Evolutionary conservation across 1,140 invertebrate genomes (phyloP).

Genomic region (Steinernema khuongi): DNA sequence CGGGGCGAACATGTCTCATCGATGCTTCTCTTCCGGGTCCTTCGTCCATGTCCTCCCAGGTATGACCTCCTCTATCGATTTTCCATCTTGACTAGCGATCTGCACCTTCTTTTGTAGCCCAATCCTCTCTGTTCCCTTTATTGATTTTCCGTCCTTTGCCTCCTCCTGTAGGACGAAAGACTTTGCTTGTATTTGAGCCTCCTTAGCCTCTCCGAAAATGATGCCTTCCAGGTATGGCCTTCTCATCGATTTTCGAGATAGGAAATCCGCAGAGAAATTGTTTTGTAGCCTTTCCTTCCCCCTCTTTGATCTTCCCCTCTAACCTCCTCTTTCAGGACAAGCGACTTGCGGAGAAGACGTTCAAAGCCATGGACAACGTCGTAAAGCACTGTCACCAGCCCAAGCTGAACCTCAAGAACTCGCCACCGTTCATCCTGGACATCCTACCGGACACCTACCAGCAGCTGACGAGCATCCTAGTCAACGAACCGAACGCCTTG

Average conservation of each 20-base stretch:
- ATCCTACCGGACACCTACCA: slow-evolving; percentile 98
- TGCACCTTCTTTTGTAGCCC: background rate
- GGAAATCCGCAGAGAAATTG: no score
- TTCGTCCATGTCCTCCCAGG: background rate
- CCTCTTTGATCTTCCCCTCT: no score
- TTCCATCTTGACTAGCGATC: background rate
- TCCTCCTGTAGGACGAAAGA: no score
- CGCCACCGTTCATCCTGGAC: slow-evolving; percentile 96
- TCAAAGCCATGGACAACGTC: slow-evolving; percentile 51
- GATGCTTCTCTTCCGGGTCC: slow-evolving; percentile 3
- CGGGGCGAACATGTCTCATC: background rate
- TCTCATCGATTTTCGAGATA: no score
- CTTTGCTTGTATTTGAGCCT: no score
- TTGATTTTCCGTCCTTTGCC: no score
- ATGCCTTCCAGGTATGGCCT: no score
- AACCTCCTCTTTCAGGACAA: slow-evolving; percentile 47
- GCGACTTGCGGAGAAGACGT: slow-evolving; percentile 47
- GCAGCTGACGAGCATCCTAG: slow-evolving; percentile 86
- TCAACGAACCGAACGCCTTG: slow-evolving; percentile 70
- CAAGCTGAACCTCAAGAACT: slow-evolving; percentile 98
- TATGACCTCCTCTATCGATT: background rate
- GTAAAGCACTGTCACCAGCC: slow-evolving; percentile 95
- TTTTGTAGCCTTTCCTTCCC: no score
- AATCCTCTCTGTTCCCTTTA: no score
- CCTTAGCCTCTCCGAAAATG: no score